Evolutionary conservation across 1,140 invertebrate species (phyloP).

Genomic region (Ruditapes philippinarum): DNA sequence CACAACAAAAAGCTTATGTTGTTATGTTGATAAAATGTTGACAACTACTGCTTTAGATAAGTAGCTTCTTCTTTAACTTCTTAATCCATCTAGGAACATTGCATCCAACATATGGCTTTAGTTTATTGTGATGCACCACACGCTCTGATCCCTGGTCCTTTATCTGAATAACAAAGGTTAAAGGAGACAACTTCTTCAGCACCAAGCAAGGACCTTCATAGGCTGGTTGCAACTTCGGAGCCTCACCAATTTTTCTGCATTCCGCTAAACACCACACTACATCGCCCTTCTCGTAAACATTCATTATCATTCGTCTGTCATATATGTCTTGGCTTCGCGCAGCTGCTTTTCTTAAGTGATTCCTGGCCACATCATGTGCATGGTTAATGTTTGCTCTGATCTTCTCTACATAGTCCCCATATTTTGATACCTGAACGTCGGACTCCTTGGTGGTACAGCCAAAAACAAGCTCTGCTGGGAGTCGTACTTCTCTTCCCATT

Average conservation of each 20-base stretch:
- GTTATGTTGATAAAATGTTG: too few relatives aligned
- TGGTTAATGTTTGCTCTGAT: background rate
- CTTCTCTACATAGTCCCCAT: background rate
- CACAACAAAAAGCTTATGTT: too few relatives aligned
- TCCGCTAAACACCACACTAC: background rate
- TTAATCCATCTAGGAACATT: background rate
- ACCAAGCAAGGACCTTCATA: background rate
- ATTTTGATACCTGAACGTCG: background rate
- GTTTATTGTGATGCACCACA: background rate
- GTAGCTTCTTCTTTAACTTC: background rate
- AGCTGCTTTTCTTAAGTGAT: background rate
- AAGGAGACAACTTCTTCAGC: background rate
- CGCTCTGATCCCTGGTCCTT: background rate
- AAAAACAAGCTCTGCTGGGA: background rate
- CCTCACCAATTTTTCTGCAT: background rate
- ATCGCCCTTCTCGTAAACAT: background rate
- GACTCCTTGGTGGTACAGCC: background rate
- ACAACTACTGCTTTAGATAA: too few relatives aligned
- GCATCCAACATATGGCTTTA: background rate
- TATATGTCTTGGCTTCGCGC: constrained; percentile 3
- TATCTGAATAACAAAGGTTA: background rate
- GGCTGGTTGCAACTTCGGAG: background rate
- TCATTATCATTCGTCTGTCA: background rate
- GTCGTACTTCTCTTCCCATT: background rate
- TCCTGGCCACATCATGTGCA: constrained; percentile 8